phyloP scores from a whole-genome alignment of 2,888 invertebrate genomes.

The Pollenia griseotomentosa region DNA sequence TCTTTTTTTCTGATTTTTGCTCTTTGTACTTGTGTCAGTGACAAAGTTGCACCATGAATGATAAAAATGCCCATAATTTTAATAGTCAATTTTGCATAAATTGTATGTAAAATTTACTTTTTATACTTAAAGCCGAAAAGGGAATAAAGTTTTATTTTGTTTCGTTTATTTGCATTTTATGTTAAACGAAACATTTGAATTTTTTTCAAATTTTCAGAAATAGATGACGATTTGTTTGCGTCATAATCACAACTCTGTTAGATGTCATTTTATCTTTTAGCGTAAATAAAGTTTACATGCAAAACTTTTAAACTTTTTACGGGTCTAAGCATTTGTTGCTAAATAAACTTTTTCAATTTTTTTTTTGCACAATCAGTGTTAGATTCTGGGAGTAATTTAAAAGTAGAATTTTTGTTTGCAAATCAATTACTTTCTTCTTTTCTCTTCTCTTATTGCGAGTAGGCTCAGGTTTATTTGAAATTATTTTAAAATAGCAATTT shows the following conservation, averaged over 20 bases:
- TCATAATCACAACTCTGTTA: neutral
- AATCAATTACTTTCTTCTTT: too few relatives aligned
- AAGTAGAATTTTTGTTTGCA: too few relatives aligned
- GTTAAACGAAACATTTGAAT: neutral
- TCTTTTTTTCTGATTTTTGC: neutral
- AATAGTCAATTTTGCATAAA: conserved; percentile 7
- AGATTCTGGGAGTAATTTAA: neutral
- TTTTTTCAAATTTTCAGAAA: neutral
- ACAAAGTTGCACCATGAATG: neutral
- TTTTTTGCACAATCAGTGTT: neutral
- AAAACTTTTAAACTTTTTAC: neutral
- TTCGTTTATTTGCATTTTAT: conserved; percentile 4
- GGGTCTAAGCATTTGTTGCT: neutral
- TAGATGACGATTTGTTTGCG: neutral
- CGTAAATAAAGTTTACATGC: too few relatives aligned
- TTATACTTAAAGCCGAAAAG: neutral
- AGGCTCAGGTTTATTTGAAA: too few relatives aligned
- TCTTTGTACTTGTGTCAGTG: neutral
- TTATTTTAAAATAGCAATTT: too few relatives aligned
- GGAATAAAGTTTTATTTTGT: conserved; percentile 1
- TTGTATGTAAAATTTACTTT: too few relatives aligned
- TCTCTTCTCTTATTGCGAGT: too few relatives aligned
- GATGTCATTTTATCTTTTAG: neutral
- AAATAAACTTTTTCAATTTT: neutral
- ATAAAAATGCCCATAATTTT: conserved; percentile 1